Percentiles rank a stretch among this genome's conserved stretches.
phyloP scores from a whole-genome alignment of 2,797 vertebrate species.

The Atherinosoma microstoma region DNA sequence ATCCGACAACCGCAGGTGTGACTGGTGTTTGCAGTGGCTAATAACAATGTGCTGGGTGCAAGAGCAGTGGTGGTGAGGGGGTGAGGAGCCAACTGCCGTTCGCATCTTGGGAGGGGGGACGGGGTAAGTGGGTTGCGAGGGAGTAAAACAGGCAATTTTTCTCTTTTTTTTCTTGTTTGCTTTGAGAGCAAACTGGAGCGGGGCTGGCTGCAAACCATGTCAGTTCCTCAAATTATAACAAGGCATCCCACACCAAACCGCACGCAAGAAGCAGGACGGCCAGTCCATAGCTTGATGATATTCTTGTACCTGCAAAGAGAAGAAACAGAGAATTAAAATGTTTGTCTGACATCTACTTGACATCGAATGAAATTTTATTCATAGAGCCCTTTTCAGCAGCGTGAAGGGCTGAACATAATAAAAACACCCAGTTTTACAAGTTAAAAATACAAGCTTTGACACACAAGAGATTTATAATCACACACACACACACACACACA shows the following conservation, averaged over 20 bases:
- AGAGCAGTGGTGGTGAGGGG: constrained; percentile 83
- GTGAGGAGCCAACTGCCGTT: constrained; percentile 89
- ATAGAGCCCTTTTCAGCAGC: too few relatives aligned
- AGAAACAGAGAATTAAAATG: constrained; percentile 69
- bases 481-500: too few relatives aligned
- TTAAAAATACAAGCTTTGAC: too few relatives aligned
- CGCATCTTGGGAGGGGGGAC: constrained; percentile 69
- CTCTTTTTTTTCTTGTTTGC: constrained; percentile 76
- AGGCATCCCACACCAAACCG: constrained; percentile 91
- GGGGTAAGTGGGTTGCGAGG: not conserved
- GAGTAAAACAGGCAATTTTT: constrained; percentile 86
- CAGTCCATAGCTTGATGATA: constrained; percentile 92
- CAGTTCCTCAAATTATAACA: constrained; percentile 93
- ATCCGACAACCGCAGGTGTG: constrained; percentile 83
- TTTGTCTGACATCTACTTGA: not conserved
- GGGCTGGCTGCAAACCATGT: constrained; percentile 86
- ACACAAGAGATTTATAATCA: too few relatives aligned
- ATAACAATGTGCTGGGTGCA: constrained; percentile 89
- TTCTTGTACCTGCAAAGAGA: constrained; percentile 92
- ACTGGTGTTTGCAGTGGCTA: constrained; percentile 85
- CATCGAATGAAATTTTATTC: too few relatives aligned
- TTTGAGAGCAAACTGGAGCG: constrained; percentile 86
- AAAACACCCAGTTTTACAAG: too few relatives aligned
- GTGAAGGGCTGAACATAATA: too few relatives aligned
- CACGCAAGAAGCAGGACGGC: constrained; percentile 91